Evolutionary conservation across 2,888 invertebrate genomes (phyloP).

Genomic region (Ectobius pallidus): DNA sequence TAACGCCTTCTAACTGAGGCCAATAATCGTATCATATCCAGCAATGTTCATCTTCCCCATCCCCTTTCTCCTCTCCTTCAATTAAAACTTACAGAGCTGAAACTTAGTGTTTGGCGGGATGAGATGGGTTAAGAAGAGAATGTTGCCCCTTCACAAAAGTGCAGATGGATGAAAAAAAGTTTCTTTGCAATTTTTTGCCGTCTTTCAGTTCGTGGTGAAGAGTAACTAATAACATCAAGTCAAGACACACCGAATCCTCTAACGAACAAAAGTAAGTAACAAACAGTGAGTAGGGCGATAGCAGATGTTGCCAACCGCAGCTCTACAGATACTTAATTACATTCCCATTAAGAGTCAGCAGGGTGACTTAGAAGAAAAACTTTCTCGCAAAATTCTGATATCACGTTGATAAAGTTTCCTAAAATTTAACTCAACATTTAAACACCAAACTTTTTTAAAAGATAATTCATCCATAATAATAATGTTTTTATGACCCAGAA

Average conservation of each 20-base stretch:
- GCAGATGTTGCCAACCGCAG: neutral
- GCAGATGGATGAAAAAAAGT: neutral
- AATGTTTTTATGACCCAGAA: too few species aligned
- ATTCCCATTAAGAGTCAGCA: neutral
- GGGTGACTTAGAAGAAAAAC: neutral
- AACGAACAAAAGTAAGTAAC: constrained; percentile 1
- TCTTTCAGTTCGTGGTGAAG: neutral
- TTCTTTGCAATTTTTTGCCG: neutral
- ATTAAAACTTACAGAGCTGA: neutral
- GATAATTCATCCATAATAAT: too few species aligned
- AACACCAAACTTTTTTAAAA: too few species aligned
- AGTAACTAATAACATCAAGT: neutral
- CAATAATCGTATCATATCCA: too few species aligned
- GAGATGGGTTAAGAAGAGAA: neutral
- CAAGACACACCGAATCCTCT: neutral
- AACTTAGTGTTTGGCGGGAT: too few species aligned
- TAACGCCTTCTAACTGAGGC: too few species aligned
- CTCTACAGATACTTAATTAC: neutral
- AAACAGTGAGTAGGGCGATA: neutral
- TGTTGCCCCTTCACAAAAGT: neutral
- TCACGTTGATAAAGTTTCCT: neutral
- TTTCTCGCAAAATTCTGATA: neutral
- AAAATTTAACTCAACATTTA: too few species aligned
- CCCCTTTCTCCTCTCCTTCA: neutral
- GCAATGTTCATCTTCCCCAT: neutral